Conservation (phyloP, 92 coral and sea anemone species). For the Galaxea fascicularis region DNA sequence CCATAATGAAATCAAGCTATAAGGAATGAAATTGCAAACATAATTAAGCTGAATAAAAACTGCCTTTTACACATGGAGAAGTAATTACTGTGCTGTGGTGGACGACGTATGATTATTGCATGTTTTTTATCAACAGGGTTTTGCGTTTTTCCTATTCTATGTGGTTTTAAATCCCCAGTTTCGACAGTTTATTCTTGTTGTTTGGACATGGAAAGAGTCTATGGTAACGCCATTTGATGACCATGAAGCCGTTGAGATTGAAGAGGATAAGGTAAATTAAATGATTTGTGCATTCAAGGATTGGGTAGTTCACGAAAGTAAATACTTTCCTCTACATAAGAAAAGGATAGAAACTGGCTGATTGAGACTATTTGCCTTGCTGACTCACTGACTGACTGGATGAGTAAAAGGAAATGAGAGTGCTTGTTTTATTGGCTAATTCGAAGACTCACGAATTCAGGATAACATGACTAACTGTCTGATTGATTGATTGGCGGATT, state of each 20-base stretch:
- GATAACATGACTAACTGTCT: neutral
- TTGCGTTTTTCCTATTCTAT: conserved; percentile 61
- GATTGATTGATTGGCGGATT: neutral
- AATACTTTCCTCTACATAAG: too few species aligned
- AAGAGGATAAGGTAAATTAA: conserved; percentile 62
- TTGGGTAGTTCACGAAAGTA: too few species aligned
- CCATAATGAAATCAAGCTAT: too few species aligned
- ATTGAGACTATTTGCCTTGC: neutral
- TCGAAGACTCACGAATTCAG: neutral
- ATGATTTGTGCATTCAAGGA: too few species aligned
- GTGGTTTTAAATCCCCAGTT: conserved; percentile 68
- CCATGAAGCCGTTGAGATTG: conserved; percentile 64
- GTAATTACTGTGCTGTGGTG: too few species aligned
- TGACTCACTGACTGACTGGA: neutral
- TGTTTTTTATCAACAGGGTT: conserved; percentile 50
- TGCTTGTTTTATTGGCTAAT: too few species aligned
- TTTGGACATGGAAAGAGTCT: conserved; percentile 31
- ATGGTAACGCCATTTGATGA: conserved; percentile 71
- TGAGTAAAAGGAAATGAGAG: too few species aligned
- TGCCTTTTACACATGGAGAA: too few species aligned
- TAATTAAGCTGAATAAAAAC: too few species aligned
- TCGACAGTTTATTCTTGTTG: conserved; percentile 36
- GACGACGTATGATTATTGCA: too few species aligned
- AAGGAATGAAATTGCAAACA: too few species aligned
- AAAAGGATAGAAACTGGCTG: too few species aligned